Percentiles rank a stretch among this genome's conserved stretches.
These are phyloP conservation scores for Ctenopoma multispine DNA, from an alignment of 2,797 vertebrate genomes.

Conservation along the genomic window DNA sequence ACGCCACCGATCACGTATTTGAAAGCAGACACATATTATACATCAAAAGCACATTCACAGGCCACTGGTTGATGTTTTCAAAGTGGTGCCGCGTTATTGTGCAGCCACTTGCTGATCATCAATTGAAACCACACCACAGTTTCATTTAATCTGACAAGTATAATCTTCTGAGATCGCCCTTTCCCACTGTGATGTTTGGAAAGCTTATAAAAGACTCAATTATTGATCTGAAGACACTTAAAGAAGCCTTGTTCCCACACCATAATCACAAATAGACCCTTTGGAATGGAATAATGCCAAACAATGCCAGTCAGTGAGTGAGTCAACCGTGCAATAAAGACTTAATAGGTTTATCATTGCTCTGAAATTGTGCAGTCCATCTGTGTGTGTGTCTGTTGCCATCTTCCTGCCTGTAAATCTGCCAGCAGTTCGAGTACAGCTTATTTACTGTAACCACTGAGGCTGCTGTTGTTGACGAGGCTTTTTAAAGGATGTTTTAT, in stretches of 20 bases:
- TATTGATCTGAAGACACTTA: slow-evolving; percentile 70
- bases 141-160: slow-evolving; percentile 71
- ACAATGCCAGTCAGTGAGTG: slow-evolving; percentile 48
- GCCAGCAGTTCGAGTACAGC: slow-evolving; percentile 23
- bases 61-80: slow-evolving; percentile 6
- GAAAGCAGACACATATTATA: slow-evolving; percentile 9
- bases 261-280: slow-evolving; percentile 62
- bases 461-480: neutral
- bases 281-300: slow-evolving; percentile 62
- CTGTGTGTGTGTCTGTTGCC: slow-evolving; percentile 7
- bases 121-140: slow-evolving; percentile 48
- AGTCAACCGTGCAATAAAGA: slow-evolving; percentile 42
- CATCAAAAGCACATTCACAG: slow-evolving; percentile 18
- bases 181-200: slow-evolving; percentile 63
- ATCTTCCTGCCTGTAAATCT: slow-evolving; percentile 30
- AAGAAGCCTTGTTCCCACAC: slow-evolving; percentile 47
- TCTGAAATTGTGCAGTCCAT: slow-evolving; percentile 21
- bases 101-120: slow-evolving; percentile 30
- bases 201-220: slow-evolving; percentile 66
- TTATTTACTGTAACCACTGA: slow-evolving; percentile 23
- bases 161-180: slow-evolving; percentile 70
- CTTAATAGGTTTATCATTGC: slow-evolving; percentile 61
- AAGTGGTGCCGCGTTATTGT: slow-evolving; percentile 24
- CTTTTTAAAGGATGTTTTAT: neutral
- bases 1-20: slow-evolving; percentile 12